Base-by-base conservation (phyloP, 2,797 vertebrate species). In the Gobio occitaniae region DNA sequence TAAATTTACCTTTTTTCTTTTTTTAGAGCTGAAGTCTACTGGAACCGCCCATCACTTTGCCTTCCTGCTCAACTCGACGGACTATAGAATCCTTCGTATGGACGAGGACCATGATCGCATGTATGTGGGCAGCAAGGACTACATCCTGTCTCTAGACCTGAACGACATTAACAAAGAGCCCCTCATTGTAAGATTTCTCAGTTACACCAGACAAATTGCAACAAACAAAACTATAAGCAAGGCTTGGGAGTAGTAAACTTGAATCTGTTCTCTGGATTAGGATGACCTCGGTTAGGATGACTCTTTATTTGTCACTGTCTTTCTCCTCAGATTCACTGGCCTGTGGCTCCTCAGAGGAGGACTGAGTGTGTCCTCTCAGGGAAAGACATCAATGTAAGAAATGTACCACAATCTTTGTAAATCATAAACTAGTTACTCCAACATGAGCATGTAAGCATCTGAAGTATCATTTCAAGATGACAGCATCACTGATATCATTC, bases 141-240 rank as follows among this genome's bases (percentile, higher is more conserved):
- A 98, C 0, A 95, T 99, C 91, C 96, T 99, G 65, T 99, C 98
- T 0, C 93, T 99, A 94, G 98, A 99, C 90, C 96, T 99, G 84
- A 98, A 99, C 0, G 98, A 99, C 95, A 99, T 99, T 96, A 99
- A 99, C 95, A 97, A 98, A 78, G 98, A 99, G 92, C 98, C 98
- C 4, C 97, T 99, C 91, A 99, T 99, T 25, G 98, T 99, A 97
- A 98, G 98, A 89, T 41, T n/a, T 65, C 19, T 78, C 47, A 9
- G 9, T 84, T 19, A n/a, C 32, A 13, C 54, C 32, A 41, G 48
- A 41, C 59, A 76, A 38, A 76, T 15, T 41, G 54, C 54, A 63
- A 29, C 68, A 29, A 50, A 71, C n/a, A 38, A 59, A 41, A 9
- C 4, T 19, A 29, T 44, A 69, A 77, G 21, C 44, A 41, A 71